Conservation (phyloP, 2,888 invertebrate genomes). For the Hoplodrina blanda region DNA sequence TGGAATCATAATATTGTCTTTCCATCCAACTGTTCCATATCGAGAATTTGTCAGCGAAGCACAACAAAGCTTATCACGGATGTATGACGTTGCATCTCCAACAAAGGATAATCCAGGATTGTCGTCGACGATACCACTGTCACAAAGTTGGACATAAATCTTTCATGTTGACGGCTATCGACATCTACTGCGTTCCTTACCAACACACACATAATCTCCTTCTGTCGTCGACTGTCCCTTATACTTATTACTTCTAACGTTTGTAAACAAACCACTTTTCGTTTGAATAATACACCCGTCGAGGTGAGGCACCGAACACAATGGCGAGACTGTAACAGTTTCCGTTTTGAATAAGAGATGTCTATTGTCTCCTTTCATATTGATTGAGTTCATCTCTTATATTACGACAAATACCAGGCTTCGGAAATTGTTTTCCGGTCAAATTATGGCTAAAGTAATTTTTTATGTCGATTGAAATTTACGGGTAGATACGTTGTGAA, state of each 20-base stretch:
- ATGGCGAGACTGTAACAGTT: constrained; percentile 88
- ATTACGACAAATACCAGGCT: constrained; percentile 74
- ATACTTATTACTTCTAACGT: constrained; percentile 82
- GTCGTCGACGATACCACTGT: constrained; percentile 80
- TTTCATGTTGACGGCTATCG: constrained; percentile 83
- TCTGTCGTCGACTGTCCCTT: constrained; percentile 78
- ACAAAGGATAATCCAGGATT: constrained; percentile 87
- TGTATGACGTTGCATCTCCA: constrained; percentile 81
- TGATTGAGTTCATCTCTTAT: constrained; percentile 85
- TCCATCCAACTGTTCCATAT: constrained; percentile 62
- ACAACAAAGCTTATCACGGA: constrained; percentile 80
- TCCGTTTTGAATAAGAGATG: constrained; percentile 89
- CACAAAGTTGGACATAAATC: constrained; percentile 88
- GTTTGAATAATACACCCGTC: constrained; percentile 87
- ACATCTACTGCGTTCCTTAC: constrained; percentile 76
- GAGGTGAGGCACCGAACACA: constrained; percentile 88
- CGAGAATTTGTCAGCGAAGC: constrained; percentile 64
- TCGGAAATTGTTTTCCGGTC: constrained; percentile 79
- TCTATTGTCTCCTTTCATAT: constrained; percentile 88
- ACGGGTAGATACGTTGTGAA: constrained; percentile 53
- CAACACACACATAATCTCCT: constrained; percentile 77
- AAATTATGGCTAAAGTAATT: constrained; percentile 67
- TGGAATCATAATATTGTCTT: constrained; percentile 64
- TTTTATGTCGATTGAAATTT: constrained; percentile 66
- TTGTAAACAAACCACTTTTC: constrained; percentile 88